Conservation (phyloP, 1,140 invertebrate species). For the Leguminivora glycinivorella region DNA sequence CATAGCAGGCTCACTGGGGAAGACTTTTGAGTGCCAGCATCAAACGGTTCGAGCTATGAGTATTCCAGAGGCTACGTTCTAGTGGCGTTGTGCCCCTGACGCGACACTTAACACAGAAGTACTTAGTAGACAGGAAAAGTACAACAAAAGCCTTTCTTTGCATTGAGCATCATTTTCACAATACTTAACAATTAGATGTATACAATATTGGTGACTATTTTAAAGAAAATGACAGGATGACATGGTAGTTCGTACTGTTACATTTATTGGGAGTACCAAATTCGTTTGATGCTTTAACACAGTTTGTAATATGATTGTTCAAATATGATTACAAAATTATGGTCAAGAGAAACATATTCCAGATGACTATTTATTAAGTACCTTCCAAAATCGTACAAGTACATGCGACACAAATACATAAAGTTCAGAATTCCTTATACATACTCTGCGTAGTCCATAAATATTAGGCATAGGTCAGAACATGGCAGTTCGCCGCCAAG, state of each 20-base stretch:
- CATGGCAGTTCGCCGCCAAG: constrained; percentile 64
- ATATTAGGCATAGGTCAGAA: constrained; percentile 56
- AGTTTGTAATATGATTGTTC: constrained; percentile 14
- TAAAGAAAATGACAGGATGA: constrained; percentile 62
- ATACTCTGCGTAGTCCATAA: constrained; percentile 50
- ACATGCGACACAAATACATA: constrained; percentile 44
- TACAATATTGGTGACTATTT: constrained; percentile 38
- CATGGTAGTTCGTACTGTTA: constrained; percentile 60
- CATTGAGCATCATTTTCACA: constrained; percentile 36
- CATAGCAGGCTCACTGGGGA: constrained; percentile 3
- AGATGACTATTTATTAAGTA: constrained; percentile 23
- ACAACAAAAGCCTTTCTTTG: constrained; percentile 32
- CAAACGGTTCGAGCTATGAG: constrained; percentile 29
- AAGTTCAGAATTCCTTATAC: constrained; percentile 56
- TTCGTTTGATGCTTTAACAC: constrained; percentile 41
- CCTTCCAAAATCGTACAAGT: constrained; percentile 7
- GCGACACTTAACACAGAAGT: constrained; percentile 46
- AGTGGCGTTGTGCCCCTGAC: constrained; percentile 34
- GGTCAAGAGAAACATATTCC: constrained; percentile 25
- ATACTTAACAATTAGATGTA: constrained; percentile 33
- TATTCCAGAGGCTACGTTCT: background rate
- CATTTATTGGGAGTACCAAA: constrained; percentile 54
- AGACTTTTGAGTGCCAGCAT: background rate
- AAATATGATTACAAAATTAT: constrained; percentile 26
- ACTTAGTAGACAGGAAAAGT: constrained; percentile 39